Base-by-base conservation (phyloP, 2,888 invertebrate genomes). In the Teleiodes luculella region DNA sequence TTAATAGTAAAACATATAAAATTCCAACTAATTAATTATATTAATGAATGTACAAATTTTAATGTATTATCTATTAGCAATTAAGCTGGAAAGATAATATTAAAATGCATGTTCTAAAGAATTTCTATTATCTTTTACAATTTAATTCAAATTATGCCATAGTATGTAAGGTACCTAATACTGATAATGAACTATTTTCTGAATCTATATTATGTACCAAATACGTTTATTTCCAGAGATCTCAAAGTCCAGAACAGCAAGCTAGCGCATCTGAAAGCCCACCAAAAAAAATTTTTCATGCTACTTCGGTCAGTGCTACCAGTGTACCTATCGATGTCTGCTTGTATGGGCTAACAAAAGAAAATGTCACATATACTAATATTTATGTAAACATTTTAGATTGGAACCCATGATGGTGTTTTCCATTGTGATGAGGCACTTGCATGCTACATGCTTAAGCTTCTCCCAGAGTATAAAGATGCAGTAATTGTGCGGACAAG, bases 401-500 rank as follows among this genome's bases (percentile, higher is more conserved):
- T 95, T 57, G 95, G 95, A 6, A 95, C 95, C 0, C 95, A 95
- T 65, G 91, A 93, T 89, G 98, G 98, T 0, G 91, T 91, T 0
- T 98, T 98, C 77, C 98, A 98, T 81, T 97, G 97, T 71, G 98
- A 98, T 75, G 98, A 98, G 82, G 96, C 94, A 0, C 85, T 99
- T n/a, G 99, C 98, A 0, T 98, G 98, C 78, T 97, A 92, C 72
- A 93, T 99, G 94, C 90, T 99, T 14, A 95, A 94, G 73, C 90
- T 92, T 49, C 81, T 98, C 3, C 95, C 97, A 0, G 90, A 93
- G 64, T 98, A 95, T 78, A 91, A 93, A 68, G 91, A 96, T 82
- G 96, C 98, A 0, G 91, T 92, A 62, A 95, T 99, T 56, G 79
- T 97, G 6, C 90, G 96, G 64, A 92, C 92, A 0, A 88, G 94